Percentiles rank a stretch among this genome's conserved stretches.
Evolutionary conservation across 1,140 invertebrate genomes (phyloP).

Genomic region (Procambarus clarkii): DNA sequence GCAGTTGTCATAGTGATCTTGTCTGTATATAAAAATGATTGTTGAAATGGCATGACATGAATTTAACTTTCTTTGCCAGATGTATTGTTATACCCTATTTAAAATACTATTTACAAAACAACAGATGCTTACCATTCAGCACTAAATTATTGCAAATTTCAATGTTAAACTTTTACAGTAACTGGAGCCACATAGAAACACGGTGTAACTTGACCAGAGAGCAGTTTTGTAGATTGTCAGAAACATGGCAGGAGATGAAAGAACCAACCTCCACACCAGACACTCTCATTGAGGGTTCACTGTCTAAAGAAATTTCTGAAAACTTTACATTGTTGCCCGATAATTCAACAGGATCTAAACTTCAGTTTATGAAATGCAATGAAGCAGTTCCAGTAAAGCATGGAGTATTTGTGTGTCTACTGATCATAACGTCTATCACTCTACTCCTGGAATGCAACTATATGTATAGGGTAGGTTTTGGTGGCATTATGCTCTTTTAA

Average conservation of each 20-base stretch:
- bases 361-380: not conserved
- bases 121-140: too few relatives aligned
- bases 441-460: slow-evolving; percentile 7
- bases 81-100: too few relatives aligned
- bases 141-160: not conserved
- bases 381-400: not conserved
- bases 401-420: not conserved
- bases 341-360: not conserved
- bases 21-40: too few relatives aligned
- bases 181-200: slow-evolving; percentile 49
- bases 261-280: not conserved
- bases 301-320: not conserved
- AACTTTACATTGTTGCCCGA: not conserved
- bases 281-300: not conserved
- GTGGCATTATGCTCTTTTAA: not conserved
- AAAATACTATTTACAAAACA: too few relatives aligned
- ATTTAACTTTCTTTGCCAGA: too few relatives aligned
- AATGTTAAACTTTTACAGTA: slow-evolving; percentile 24
- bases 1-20: too few relatives aligned
- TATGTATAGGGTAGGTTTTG: slow-evolving; percentile 11
- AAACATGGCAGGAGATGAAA: not conserved
- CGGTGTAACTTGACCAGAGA: slow-evolving; percentile 24
- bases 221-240: not conserved
- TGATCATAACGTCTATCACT: not conserved
- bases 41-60: too few relatives aligned